Conservation (phyloP, 1,140 invertebrate species). For the Drosophila dunni region DNA sequence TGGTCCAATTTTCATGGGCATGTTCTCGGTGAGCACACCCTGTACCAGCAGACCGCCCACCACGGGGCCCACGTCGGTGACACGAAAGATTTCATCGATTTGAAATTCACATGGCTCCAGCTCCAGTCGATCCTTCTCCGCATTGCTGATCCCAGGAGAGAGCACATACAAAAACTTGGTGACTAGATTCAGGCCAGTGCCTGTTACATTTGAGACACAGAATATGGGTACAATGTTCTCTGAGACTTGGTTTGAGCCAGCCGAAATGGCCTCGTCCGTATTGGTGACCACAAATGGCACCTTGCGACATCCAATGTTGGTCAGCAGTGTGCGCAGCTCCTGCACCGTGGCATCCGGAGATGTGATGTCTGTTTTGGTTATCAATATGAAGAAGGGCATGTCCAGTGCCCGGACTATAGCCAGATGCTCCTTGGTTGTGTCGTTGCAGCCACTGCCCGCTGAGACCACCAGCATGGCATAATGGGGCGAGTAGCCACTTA, state of each 20-base stretch:
- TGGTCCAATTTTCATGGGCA: slow-evolving; percentile 88
- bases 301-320: slow-evolving; percentile 88
- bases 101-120: slow-evolving; percentile 94
- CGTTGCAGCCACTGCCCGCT: slow-evolving; percentile 86
- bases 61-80: slow-evolving; percentile 92
- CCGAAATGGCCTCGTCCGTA: slow-evolving; percentile 90
- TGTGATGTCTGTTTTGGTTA: slow-evolving; percentile 95
- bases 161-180: slow-evolving; percentile 92
- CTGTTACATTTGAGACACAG: slow-evolving; percentile 97
- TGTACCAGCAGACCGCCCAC: slow-evolving; percentile 94
- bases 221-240: slow-evolving; percentile 94
- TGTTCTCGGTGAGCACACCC: slow-evolving; percentile 93
- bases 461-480: slow-evolving; percentile 96
- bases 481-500: slow-evolving; percentile 97
- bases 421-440: slow-evolving; percentile 93
- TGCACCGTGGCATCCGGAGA: slow-evolving; percentile 87
- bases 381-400: slow-evolving; percentile 94
- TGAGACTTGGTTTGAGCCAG: slow-evolving; percentile 87
- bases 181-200: slow-evolving; percentile 92
- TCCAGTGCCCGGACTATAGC: slow-evolving; percentile 93
- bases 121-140: slow-evolving; percentile 90
- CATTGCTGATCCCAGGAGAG: slow-evolving; percentile 89
- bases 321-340: slow-evolving; percentile 88
- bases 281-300: slow-evolving; percentile 89
- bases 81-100: slow-evolving; percentile 96